Percentiles rank a stretch among this genome's conserved stretches.
phyloP scores from a whole-genome alignment of 92 coral and sea anemone genomes.

The Porites evermanni region DNA sequence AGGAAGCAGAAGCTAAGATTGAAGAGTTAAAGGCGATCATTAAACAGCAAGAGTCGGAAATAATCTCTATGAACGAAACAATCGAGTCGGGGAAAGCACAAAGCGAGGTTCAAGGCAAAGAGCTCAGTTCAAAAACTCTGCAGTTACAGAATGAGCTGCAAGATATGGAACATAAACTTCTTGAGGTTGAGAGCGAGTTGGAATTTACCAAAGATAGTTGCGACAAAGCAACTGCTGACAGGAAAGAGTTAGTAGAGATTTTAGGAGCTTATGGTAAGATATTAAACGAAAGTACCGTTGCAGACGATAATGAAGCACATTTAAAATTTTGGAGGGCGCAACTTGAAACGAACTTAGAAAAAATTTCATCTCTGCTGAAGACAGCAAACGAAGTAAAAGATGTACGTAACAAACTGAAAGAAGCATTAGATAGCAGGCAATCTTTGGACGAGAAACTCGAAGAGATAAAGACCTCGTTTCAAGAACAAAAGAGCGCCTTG shows the following conservation, averaged over 20 bases:
- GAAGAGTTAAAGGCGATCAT: constrained; percentile 44
- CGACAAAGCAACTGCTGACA: constrained; percentile 17
- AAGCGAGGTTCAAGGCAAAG: neutral
- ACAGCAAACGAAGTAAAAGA: constrained; percentile 12
- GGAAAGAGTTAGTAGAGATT: constrained; percentile 2
- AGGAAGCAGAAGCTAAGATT: constrained; percentile 20
- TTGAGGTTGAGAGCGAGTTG: constrained; percentile 27
- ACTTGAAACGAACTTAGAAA: neutral
- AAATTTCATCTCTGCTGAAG: neutral
- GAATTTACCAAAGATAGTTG: constrained; percentile 22
- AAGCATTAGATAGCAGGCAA: constrained; percentile 1
- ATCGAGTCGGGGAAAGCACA: neutral
- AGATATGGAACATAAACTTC: constrained; percentile 14
- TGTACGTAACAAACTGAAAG: neutral
- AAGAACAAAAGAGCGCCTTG: constrained; percentile 1
- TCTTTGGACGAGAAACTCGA: constrained; percentile 13
- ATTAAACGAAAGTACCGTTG: neutral
- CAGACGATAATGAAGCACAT: neutral
- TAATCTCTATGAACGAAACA: constrained; percentile 39
- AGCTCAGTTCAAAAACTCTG: constrained; percentile 1
- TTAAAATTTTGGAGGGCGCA: neutral
- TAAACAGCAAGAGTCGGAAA: constrained; percentile 58
- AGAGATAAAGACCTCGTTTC: neutral
- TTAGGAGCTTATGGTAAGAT: neutral
- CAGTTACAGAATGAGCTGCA: constrained; percentile 14